These are phyloP conservation scores for Melinaea marsaeus DNA, from an alignment of 2,888 invertebrate species.

Conservation along the genomic window DNA sequence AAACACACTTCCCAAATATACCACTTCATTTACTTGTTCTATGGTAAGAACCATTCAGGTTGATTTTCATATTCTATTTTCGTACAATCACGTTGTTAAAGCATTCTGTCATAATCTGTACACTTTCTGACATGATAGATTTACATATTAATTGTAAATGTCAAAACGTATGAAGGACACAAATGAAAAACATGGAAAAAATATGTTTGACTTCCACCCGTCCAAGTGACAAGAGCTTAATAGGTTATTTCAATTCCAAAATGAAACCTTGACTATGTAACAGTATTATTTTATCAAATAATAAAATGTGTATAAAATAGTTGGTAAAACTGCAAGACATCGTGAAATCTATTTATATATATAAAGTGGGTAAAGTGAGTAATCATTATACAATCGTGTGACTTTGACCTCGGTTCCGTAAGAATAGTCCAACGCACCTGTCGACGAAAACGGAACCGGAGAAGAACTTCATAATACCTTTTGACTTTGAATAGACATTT, in stretches of 20 bases:
- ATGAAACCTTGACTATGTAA: constrained; percentile 38
- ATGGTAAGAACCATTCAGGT: no score
- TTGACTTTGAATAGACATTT: background rate
- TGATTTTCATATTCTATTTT: no score
- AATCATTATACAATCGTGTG: constrained; percentile 31
- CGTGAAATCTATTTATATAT: no score
- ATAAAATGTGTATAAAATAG: no score
- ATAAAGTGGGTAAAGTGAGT: no score
- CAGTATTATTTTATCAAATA: background rate
- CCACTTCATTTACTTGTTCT: no score
- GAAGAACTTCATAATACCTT: constrained; percentile 11
- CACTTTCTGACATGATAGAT: constrained; percentile 36
- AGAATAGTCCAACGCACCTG: constrained; percentile 36
- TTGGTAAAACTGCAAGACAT: no score
- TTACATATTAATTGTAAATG: constrained; percentile 41
- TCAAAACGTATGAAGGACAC: constrained; percentile 33
- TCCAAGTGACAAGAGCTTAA: constrained; percentile 62
- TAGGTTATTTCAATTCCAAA: constrained; percentile 69
- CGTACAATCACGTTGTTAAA: no score
- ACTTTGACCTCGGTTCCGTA: constrained; percentile 57
- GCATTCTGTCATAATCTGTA: constrained; percentile 15
- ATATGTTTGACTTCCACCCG: constrained; percentile 60
- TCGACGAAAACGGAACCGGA: constrained; percentile 29
- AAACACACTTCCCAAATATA: no score
- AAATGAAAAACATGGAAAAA: constrained; percentile 47